These are phyloP conservation scores for Hydriomena furcata DNA, from an alignment of 2,888 invertebrate genomes.

Conservation along the genomic window DNA sequence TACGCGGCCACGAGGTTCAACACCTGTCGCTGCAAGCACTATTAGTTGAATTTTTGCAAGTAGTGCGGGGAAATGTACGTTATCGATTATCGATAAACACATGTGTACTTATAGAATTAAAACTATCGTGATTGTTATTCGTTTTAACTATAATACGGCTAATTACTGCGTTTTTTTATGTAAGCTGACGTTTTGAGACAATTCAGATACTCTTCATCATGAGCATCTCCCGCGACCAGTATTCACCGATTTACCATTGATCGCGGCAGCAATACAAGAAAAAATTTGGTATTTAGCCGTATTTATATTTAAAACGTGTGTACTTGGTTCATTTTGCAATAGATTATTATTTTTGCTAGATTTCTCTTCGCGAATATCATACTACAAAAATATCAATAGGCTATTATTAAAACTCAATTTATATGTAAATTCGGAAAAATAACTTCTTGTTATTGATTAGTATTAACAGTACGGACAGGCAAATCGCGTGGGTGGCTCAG, in stretches of 20 bases:
- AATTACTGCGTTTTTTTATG: too few species aligned
- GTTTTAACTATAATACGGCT: too few species aligned
- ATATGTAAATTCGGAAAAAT: conserved; percentile 19
- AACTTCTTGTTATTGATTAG: conserved; percentile 19
- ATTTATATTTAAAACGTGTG: too few species aligned
- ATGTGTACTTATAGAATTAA: too few species aligned
- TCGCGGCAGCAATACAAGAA: too few species aligned
- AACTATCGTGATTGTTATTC: too few species aligned
- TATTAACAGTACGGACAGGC: conserved; percentile 6
- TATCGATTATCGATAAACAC: conserved; percentile 29
- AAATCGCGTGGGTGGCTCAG: conserved; percentile 23
- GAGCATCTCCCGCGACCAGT: too few species aligned
- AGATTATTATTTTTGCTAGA: background rate
- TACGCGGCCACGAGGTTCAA: conserved; percentile 27
- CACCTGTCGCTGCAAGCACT: conserved; percentile 70
- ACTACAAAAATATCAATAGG: conserved; percentile 4
- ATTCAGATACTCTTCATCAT: too few species aligned
- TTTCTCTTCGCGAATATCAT: background rate
- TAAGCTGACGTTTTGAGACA: too few species aligned
- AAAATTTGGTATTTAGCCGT: too few species aligned
- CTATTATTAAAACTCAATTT: conserved; percentile 12
- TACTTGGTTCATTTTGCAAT: background rate
- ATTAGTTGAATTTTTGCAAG: conserved; percentile 44
- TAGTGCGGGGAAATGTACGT: conserved; percentile 34
- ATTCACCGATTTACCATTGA: too few species aligned